These are phyloP conservation scores for Brachynemurus nebulosus DNA, from an alignment of 2,888 invertebrate species.

Conservation along the genomic window DNA sequence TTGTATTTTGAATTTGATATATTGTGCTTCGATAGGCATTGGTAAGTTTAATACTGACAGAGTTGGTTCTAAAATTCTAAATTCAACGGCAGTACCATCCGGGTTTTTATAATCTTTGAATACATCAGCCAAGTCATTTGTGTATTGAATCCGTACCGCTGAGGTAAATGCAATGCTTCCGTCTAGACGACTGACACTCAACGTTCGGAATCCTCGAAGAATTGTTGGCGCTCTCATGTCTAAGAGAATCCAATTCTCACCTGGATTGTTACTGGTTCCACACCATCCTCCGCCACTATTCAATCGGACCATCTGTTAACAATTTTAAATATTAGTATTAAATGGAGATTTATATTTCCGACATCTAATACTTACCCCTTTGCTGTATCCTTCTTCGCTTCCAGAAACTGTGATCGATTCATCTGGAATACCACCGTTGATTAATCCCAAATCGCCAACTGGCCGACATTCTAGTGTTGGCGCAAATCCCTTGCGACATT, in stretches of 20 bases:
- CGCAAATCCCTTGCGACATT: slow-evolving; percentile 69
- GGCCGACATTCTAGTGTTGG: slow-evolving; percentile 82
- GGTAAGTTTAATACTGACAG: slow-evolving; percentile 84
- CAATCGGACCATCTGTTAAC: slow-evolving; percentile 63
- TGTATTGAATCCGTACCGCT: slow-evolving; percentile 76
- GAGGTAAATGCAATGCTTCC: slow-evolving; percentile 80
- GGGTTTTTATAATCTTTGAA: slow-evolving; percentile 88
- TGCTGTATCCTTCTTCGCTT: slow-evolving; percentile 68
- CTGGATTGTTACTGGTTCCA: slow-evolving; percentile 71
- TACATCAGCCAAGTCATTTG: slow-evolving; percentile 75
- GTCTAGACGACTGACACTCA: slow-evolving; percentile 71
- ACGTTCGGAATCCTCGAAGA: slow-evolving; percentile 79
- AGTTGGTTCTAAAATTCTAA: slow-evolving; percentile 77
- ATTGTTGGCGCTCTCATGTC: slow-evolving; percentile 82
- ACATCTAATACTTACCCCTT: slow-evolving; percentile 45
- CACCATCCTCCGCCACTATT: slow-evolving; percentile 83
- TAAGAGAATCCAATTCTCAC: slow-evolving; percentile 76
- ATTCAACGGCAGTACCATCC: slow-evolving; percentile 85
- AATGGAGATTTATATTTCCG: slow-evolving; percentile 6
- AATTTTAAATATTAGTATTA: slow-evolving; percentile 11
- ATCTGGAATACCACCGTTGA: slow-evolving; percentile 81
- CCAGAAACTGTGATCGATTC: slow-evolving; percentile 76
- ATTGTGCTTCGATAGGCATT: slow-evolving; percentile 82
- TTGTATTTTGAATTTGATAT: slow-evolving; percentile 66
- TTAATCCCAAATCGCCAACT: slow-evolving; percentile 75